Conservation (phyloP, 2,797 vertebrate species). For the Phataginus tricuspis region DNA sequence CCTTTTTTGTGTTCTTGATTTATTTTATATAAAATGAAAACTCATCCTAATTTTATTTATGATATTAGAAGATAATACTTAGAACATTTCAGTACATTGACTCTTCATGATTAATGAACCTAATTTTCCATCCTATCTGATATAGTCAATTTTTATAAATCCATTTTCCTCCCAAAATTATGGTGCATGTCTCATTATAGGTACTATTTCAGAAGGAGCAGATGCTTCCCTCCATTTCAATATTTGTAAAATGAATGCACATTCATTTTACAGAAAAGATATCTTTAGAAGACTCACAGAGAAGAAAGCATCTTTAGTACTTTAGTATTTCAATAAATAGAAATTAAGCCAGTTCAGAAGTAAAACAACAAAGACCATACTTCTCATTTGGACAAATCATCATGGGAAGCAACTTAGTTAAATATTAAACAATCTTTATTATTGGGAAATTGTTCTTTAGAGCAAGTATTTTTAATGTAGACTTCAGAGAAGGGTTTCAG, state of each 20-base stretch:
- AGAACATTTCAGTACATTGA: background rate
- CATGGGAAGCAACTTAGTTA: background rate
- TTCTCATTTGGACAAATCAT: background rate
- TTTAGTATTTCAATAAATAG: background rate
- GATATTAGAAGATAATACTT: background rate
- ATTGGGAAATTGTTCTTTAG: background rate
- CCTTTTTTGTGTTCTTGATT: background rate
- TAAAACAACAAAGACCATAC: background rate
- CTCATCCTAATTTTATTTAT: constrained; percentile 25
- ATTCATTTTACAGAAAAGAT: background rate
- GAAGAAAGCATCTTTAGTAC: background rate
- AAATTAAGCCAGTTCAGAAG: background rate
- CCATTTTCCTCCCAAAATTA: background rate
- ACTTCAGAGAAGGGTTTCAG: background rate
- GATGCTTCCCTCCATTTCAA: background rate
- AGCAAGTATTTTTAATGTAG: background rate
- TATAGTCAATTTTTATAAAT: background rate
- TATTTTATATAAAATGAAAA: constrained; percentile 35
- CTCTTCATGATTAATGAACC: constrained; percentile 36
- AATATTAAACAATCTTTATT: background rate
- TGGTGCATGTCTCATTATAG: background rate
- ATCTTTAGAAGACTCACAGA: constrained; percentile 8
- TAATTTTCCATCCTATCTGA: background rate
- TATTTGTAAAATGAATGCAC: background rate
- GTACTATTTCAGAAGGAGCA: background rate